A percentile compares a stretch with the other conserved stretches of the same genome.
These are phyloP conservation scores for Elmis aenea DNA, from an alignment of 2,888 invertebrate species.

Conservation along the genomic window DNA sequence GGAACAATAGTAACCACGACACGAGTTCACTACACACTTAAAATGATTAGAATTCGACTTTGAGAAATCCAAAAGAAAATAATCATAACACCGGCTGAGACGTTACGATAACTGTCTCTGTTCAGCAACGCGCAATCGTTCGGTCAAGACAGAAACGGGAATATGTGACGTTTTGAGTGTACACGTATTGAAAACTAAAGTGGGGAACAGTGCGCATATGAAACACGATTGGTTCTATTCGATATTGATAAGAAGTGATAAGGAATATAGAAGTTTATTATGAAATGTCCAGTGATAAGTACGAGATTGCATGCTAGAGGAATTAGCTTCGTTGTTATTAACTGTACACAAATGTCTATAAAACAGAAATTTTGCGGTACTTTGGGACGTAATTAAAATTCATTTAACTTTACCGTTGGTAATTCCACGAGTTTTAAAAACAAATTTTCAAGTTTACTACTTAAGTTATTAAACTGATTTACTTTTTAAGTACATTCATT, in stretches of 20 bases:
- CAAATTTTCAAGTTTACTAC: too few relatives aligned
- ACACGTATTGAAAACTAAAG: slow-evolving; percentile 6
- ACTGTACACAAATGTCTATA: not conserved
- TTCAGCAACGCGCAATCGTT: too few relatives aligned
- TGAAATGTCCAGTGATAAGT: slow-evolving; percentile 13
- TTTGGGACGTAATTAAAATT: too few relatives aligned
- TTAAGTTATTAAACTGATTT: too few relatives aligned
- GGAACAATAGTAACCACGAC: too few relatives aligned
- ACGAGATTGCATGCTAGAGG: slow-evolving; percentile 1
- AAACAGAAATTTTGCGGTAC: too few relatives aligned
- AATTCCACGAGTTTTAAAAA: too few relatives aligned
- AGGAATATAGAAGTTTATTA: slow-evolving; percentile 11
- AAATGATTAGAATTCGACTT: not conserved
- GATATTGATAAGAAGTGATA: slow-evolving; percentile 37
- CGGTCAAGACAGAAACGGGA: too few relatives aligned
- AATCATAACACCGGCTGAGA: not conserved
- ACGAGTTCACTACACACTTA: slow-evolving; percentile 2
- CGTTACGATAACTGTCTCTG: too few relatives aligned
- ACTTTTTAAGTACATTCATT: too few relatives aligned
- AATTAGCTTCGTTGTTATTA: not conserved
- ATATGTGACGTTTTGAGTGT: too few relatives aligned
- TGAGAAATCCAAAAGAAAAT: slow-evolving; percentile 3
- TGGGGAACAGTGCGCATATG: slow-evolving; percentile 14
- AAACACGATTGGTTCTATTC: slow-evolving; percentile 32
- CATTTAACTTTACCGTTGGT: too few relatives aligned